phyloP scores from a whole-genome alignment of 2,888 invertebrate genomes.

The Chymomyza procnemis region DNA sequence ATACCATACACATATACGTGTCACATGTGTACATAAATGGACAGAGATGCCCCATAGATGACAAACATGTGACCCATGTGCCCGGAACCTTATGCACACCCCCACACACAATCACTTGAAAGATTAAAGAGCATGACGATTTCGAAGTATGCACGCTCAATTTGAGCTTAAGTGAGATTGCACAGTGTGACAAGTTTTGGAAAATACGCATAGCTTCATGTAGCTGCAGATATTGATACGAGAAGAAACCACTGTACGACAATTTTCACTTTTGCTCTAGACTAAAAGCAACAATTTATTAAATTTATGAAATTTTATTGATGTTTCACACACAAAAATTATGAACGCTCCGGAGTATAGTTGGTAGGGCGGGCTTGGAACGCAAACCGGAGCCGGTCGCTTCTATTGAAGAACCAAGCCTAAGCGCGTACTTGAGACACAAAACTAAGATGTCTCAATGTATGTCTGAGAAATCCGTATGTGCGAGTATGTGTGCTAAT shows the following conservation, averaged over 20 bases:
- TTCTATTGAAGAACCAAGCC: slow-evolving; percentile 12
- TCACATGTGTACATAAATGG: slow-evolving; percentile 30
- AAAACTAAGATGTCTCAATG: neutral
- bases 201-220: neutral
- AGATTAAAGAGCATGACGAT: slow-evolving; percentile 53
- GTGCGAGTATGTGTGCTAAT: slow-evolving; percentile 52
- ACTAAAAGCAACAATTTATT: slow-evolving; percentile 56
- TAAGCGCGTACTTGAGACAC: slow-evolving; percentile 43
- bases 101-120: slow-evolving; percentile 38
- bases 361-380: neutral
- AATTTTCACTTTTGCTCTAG: slow-evolving; percentile 62
- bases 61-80: slow-evolving; percentile 58
- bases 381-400: neutral
- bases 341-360: slow-evolving; percentile 43
- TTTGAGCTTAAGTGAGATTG: slow-evolving; percentile 56
- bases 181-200: slow-evolving; percentile 38
- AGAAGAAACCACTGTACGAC: slow-evolving; percentile 38
- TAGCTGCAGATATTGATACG: neutral
- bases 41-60: neutral
- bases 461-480: slow-evolving; percentile 5
- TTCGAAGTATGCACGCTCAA: slow-evolving; percentile 40
- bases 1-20: neutral
- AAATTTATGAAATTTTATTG: slow-evolving; percentile 71
- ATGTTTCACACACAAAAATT: slow-evolving; percentile 66
- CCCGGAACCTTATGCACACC: neutral